A percentile compares a stretch with the other conserved stretches of the same genome.
These are phyloP conservation scores for Melikaiella ostensackeni DNA, from an alignment of 2,888 invertebrate species.

Conservation along the genomic window DNA sequence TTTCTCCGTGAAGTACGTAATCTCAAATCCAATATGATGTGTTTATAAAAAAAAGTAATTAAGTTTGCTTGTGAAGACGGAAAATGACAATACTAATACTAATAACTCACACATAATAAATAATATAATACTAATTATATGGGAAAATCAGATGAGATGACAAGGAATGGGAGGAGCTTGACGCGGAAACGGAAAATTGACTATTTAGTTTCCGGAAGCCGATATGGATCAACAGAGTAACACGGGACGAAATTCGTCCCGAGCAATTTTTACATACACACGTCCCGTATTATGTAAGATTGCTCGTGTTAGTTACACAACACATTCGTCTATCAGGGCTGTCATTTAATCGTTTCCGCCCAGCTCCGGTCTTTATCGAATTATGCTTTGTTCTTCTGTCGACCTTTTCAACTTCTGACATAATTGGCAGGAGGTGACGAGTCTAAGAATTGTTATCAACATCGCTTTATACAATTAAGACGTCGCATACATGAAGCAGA, in stretches of 20 bases:
- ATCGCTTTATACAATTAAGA: not conserved
- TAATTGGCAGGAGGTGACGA: slow-evolving; percentile 32
- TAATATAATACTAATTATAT: not conserved
- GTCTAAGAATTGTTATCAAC: slow-evolving; percentile 23
- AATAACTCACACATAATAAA: too few species aligned
- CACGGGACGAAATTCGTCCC: slow-evolving; percentile 33
- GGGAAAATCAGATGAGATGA: not conserved
- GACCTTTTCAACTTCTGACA: slow-evolving; percentile 44
- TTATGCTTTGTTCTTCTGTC: slow-evolving; percentile 59
- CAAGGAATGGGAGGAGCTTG: slow-evolving; percentile 15
- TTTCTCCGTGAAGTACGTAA: too few species aligned
- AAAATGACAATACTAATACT: not conserved
- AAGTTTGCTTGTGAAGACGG: not conserved
- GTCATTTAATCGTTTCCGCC: slow-evolving; percentile 68
- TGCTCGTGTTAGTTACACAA: slow-evolving; percentile 62
- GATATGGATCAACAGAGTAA: slow-evolving; percentile 34
- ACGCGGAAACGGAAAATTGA: slow-evolving; percentile 25
- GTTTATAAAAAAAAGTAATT: not conserved
- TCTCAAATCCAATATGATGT: too few species aligned
- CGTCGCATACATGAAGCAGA: not conserved
- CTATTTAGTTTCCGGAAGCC: slow-evolving; percentile 33
- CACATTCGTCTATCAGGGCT: slow-evolving; percentile 66
- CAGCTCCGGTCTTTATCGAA: slow-evolving; percentile 65
- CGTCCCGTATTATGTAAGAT: slow-evolving; percentile 53
- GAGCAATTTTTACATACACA: slow-evolving; percentile 31